These are phyloP conservation scores for Tipula vernalis DNA, from an alignment of 2,888 invertebrate species.

Conservation along the genomic window DNA sequence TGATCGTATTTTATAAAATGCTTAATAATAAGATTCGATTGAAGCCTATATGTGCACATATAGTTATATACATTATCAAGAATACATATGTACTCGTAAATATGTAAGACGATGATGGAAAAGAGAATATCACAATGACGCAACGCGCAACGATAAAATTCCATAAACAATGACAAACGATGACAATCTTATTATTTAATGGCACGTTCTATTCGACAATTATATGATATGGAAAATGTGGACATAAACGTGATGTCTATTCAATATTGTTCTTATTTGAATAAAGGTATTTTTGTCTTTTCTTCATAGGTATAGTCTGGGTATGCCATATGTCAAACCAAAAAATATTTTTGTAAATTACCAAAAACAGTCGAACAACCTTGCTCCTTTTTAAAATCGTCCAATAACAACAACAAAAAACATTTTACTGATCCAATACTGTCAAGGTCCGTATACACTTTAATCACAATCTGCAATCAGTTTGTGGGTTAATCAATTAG, in stretches of 20 bases:
- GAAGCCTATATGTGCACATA: background rate
- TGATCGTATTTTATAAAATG: background rate
- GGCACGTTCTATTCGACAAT: background rate
- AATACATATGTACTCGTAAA: background rate
- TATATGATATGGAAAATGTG: background rate
- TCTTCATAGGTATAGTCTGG: too few relatives aligned
- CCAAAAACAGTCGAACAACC: too few relatives aligned
- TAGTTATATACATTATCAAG: background rate
- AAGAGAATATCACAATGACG: background rate
- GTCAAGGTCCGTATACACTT: too few relatives aligned
- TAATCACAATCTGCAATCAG: background rate
- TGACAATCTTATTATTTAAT: constrained; percentile 8
- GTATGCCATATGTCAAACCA: too few relatives aligned
- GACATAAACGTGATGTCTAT: background rate
- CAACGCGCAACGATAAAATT: background rate
- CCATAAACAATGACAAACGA: constrained; percentile 7
- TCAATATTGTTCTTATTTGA: background rate
- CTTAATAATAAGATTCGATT: background rate
- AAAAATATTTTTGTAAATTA: too few relatives aligned
- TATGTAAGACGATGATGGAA: background rate
- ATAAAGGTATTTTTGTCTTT: background rate
- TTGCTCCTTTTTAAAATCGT: too few relatives aligned
- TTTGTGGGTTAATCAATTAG: background rate
- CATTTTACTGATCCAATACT: too few relatives aligned
- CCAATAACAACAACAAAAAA: too few relatives aligned